Evolutionary conservation across 2,113 vertebrate species (phyloP).

Genomic region (Mesembrinibis cayennensis): DNA sequence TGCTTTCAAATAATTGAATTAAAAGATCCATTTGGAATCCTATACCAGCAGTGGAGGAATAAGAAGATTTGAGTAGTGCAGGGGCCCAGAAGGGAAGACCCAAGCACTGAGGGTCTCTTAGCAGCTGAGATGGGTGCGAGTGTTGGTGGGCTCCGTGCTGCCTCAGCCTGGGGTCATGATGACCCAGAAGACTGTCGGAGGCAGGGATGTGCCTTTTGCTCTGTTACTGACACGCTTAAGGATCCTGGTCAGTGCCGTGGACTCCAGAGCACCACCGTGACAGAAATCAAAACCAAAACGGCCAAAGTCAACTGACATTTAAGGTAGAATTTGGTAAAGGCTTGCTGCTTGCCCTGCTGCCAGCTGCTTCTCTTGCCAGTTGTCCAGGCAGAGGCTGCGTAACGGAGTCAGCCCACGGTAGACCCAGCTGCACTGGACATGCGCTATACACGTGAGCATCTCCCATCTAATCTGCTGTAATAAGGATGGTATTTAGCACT

Average conservation of each 20-base stretch:
- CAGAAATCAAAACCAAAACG: neutral
- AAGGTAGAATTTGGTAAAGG: neutral
- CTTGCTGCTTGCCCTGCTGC: neutral
- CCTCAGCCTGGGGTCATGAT: neutral
- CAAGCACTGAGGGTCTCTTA: neutral
- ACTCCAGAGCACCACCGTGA: neutral
- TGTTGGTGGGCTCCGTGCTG: neutral
- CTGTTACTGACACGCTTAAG: rapidly evolving
- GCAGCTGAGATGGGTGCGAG: neutral
- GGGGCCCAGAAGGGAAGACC: neutral
- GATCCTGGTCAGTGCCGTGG: neutral
- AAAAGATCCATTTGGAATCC: neutral
- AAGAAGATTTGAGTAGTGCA: neutral
- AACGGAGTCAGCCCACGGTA: neutral
- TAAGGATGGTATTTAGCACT: neutral
- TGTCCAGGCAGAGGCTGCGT: neutral
- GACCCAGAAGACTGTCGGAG: neutral
- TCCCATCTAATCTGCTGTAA: rapidly evolving
- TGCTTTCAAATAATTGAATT: neutral
- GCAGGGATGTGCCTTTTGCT: neutral
- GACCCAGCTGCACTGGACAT: neutral
- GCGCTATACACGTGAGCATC: neutral
- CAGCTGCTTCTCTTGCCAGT: neutral
- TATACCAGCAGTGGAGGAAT: neutral
- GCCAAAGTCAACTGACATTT: neutral